Percentiles rank a stretch among this genome's conserved stretches.
These are phyloP conservation scores for Labroides dimidiatus DNA, from an alignment of 2,797 vertebrate genomes.

Conservation along the genomic window DNA sequence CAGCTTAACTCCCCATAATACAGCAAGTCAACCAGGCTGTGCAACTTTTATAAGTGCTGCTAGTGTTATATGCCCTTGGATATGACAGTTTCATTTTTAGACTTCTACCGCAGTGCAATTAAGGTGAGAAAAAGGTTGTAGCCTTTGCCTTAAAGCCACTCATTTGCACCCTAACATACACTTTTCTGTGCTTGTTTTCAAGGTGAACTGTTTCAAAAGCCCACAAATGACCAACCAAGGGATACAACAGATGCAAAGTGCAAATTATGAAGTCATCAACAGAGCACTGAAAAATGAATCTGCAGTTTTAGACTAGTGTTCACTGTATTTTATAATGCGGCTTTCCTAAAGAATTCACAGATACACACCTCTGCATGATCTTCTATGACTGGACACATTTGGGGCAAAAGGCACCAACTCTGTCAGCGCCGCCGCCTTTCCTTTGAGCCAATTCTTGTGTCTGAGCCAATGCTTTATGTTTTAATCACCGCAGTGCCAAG, in stretches of 20 bases:
- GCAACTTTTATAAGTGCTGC: conserved; percentile 58
- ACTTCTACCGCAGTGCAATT: conserved; percentile 48
- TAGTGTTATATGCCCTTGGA: conserved; percentile 54
- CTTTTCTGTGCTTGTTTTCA: conserved; percentile 4
- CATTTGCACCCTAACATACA: conserved; percentile 6
- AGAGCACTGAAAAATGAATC: not conserved
- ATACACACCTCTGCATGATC: not conserved
- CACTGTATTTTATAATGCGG: conserved; percentile 1
- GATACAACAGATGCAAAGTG: not conserved
- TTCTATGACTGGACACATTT: conserved; percentile 24
- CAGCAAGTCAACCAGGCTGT: conserved; percentile 55
- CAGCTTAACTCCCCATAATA: conserved; percentile 47
- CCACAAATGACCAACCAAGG: not conserved
- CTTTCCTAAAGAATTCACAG: not conserved
- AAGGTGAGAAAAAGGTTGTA: conserved; percentile 24
- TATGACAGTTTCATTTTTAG: conserved; percentile 45
- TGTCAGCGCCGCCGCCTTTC: not conserved
- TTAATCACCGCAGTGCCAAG: conserved; percentile 60
- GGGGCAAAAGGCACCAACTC: not conserved
- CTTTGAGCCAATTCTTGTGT: conserved; percentile 38
- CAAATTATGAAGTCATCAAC: not conserved
- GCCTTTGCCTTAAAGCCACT: conserved; percentile 30
- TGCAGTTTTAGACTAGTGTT: not conserved
- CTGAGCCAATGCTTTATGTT: conserved; percentile 59
- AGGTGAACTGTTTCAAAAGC: conserved; percentile 15